Base-by-base conservation (phyloP, 37 sponge, comb jelly and placozoan species). In the Corticium candelabrum region DNA sequence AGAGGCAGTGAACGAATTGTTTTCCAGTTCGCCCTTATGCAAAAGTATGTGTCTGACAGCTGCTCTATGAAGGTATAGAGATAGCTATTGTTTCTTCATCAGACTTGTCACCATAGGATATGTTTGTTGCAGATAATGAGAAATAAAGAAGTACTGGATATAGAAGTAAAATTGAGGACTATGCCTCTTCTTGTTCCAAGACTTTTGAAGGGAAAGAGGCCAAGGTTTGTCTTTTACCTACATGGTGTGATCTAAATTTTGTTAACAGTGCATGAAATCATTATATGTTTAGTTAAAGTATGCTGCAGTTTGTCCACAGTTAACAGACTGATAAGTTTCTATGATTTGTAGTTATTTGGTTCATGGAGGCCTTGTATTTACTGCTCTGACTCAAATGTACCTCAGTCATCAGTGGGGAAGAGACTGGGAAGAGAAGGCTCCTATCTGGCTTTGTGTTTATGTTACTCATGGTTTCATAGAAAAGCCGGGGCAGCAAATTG, bases 351-450 rank as follows among this genome's bases (percentile, higher is more conserved):
- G 62, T 50, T 50, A 50, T 50, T 50, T 50, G 62, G 62, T 50
- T 50, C 62, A 50, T 21, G 62, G 62, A 21, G 62, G 62, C 21
- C 62, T 50, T 21, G 62, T 50, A 27, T 50, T 50, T 21, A 50
- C 62, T 21, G 15, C 62, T 11, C 21, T 50, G 62, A 50, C 62
- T 11, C 62, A 50, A 21, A 11, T 21, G 15, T 50, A 27, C 21
- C 62, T 50, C 15, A 50, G 62, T 50, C 62, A 50, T 21, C 62
- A 50, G 62, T 50, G 62, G 62, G 62, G 62, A 50, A 50, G 62
- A 21, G 62, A 50, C 21, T 50, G 62, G 62, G 62, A 50, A 50
- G 62, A 50, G 62, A 50, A 50, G 21, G 62, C 62, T 27, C 62
- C 62, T 11, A 50, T 50, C 21, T 27, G 62, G 62, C 62, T 50